Evolutionary conservation across 2,113 vertebrate species (phyloP), one percentile per base, ranked within the genome.

Genomic region (Prionailurus bengalensis): DNA sequence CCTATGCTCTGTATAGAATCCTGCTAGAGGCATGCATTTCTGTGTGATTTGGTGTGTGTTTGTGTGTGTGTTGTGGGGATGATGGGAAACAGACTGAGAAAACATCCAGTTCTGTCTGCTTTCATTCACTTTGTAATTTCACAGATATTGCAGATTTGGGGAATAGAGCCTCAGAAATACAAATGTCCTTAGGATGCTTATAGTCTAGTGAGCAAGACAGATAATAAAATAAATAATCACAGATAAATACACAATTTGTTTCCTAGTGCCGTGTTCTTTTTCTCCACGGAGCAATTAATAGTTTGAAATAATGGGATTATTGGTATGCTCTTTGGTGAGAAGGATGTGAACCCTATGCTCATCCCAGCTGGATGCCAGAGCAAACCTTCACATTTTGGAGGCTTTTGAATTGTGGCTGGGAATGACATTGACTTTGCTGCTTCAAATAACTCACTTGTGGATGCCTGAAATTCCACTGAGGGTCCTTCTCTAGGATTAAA

Each of bases 51-150:
- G 17, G 16, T 71, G 39, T 89, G 36, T 4, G 27, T 39, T 6
- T 45, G 27, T 39, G 9, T 45, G 7, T 53, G n/a, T 80, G 31
- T 61, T n/a, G 33, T 89, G 27, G 31, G 58, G n/a, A 66, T 31
- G n/a, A 39, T 36, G n/a, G 65, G 63, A 92, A 68, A n/a, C 6
- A 45, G 33, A 55, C 1, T 74, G 45, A 84, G 25, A 91, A 79
- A 92, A 83, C 7, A 81, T 53, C 13, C 29, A 5, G 16, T 66
- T 39, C 16, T 92, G 83, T 39, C 31, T 71, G 11, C 53, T 93
- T 85, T 66, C 58, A 51, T 84, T 90, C 55, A 81, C 71, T 85
- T 91, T 70, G 61, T 80, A 39, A 79, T 70, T 93, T 66, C 55
- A 71, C 25, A 89, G 78, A 70, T 39, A 84, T 9, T 76, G 66